Evolutionary conservation across 2,888 invertebrate genomes (phyloP).

Genomic region (Smittia aterrima): DNA sequence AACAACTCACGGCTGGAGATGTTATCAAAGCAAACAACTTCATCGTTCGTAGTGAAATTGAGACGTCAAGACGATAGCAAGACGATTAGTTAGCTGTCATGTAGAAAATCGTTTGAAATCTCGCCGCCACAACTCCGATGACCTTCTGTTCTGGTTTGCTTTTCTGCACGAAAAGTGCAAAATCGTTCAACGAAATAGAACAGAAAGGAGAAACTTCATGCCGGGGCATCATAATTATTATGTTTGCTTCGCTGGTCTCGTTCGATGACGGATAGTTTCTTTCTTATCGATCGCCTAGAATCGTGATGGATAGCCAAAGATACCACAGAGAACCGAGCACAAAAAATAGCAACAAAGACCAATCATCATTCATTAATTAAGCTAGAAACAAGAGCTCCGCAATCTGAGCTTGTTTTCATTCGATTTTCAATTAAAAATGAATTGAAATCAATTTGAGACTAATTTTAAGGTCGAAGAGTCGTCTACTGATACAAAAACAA

Average conservation of each 20-base stretch:
- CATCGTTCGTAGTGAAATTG: neutral
- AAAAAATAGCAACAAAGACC: neutral
- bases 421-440: neutral
- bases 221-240: too few species aligned
- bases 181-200: too few species aligned
- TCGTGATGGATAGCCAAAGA: neutral
- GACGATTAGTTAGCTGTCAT: too few species aligned
- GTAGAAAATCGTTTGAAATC: too few species aligned
- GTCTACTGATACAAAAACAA: too few species aligned
- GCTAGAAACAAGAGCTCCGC: neutral
- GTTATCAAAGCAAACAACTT: neutral
- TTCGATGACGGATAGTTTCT: neutral
- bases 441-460: constrained; percentile 4
- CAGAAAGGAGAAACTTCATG: too few species aligned
- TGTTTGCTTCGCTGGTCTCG: neutral
- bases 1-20: too few species aligned
- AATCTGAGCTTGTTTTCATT: neutral
- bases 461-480: neutral
- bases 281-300: neutral
- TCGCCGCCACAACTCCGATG: neutral
- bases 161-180: neutral
- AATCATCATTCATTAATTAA: neutral
- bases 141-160: neutral
- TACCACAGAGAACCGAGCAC: neutral
- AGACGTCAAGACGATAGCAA: too few species aligned